These are phyloP conservation scores for Caenorhabditis sp. DNA, from an alignment of 2,888 invertebrate genomes.

Conservation along the genomic window DNA sequence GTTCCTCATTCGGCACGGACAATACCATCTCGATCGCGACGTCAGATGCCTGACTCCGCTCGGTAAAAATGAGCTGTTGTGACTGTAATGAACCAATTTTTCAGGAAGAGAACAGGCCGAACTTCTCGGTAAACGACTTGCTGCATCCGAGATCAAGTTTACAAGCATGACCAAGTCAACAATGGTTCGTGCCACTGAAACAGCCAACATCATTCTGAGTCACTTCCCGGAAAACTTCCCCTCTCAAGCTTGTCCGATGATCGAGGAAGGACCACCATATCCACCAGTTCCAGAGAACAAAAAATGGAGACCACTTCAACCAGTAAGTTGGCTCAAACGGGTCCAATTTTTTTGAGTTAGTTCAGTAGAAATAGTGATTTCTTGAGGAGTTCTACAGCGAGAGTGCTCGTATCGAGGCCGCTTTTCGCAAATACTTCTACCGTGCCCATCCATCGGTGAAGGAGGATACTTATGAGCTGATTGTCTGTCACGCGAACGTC, in stretches of 20 bases:
- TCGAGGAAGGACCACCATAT: constrained; percentile 95
- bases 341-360: background rate
- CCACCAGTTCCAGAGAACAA: constrained; percentile 94
- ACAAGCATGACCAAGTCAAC: constrained; percentile 91
- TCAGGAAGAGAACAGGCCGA: constrained; percentile 92
- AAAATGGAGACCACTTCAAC: constrained; percentile 91
- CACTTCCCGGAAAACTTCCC: constrained; percentile 68
- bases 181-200: constrained; percentile 95
- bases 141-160: constrained; percentile 90
- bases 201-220: constrained; percentile 90
- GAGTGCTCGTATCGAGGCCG: constrained; percentile 84
- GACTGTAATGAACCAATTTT: constrained; percentile 69
- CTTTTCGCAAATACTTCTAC: constrained; percentile 94
- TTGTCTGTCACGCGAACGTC: constrained; percentile 98
- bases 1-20: constrained; percentile 94
- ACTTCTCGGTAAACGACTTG: constrained; percentile 90
- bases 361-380: constrained; percentile 12
- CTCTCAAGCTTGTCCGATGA: constrained; percentile 75
- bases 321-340: constrained; percentile 85
- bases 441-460: constrained; percentile 90
- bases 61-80: constrained; percentile 85
- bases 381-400: constrained; percentile 81
- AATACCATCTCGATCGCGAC: constrained; percentile 88
- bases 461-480: constrained; percentile 91
- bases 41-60: constrained; percentile 89